Evolutionary conservation across 2,113 vertebrate genomes (phyloP).

Genomic region (Leptobrachium leishanense): DNA sequence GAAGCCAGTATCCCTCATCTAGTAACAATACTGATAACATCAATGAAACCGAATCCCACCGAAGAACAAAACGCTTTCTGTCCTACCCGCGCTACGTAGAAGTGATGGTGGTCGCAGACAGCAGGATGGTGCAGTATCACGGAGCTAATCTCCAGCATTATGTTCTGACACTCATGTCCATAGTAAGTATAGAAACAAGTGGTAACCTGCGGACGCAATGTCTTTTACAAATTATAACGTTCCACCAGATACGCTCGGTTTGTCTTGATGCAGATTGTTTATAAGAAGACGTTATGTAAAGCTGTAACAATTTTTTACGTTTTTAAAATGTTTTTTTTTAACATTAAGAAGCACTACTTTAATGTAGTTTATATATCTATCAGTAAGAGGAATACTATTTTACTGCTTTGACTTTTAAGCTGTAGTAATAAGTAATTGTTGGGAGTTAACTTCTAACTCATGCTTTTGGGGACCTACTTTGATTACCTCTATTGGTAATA

Average conservation of each 20-base stretch:
- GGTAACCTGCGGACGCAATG: neutral
- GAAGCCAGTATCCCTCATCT: conserved; percentile 57
- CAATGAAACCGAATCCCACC: conserved; percentile 74
- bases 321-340: too few species aligned
- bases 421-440: too few species aligned
- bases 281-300: neutral
- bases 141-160: conserved; percentile 95
- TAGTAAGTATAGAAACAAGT: conserved; percentile 80
- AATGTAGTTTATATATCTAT: too few species aligned
- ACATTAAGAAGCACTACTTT: too few species aligned
- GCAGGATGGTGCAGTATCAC: conserved; percentile 93
- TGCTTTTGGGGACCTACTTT: too few species aligned
- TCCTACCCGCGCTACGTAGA: conserved; percentile 97
- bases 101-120: conserved; percentile 97
- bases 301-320: too few species aligned
- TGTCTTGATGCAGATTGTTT: neutral
- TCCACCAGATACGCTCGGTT: too few species aligned
- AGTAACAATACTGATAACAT: conserved; percentile 64
- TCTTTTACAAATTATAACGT: too few species aligned
- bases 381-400: too few species aligned
- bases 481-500: too few species aligned
- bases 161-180: conserved; percentile 94
- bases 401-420: too few species aligned
- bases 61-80: conserved; percentile 89
- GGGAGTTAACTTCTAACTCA: too few species aligned